phyloP scores from a whole-genome alignment of 1,140 invertebrate genomes.

The Schmidtea mediterranea region DNA sequence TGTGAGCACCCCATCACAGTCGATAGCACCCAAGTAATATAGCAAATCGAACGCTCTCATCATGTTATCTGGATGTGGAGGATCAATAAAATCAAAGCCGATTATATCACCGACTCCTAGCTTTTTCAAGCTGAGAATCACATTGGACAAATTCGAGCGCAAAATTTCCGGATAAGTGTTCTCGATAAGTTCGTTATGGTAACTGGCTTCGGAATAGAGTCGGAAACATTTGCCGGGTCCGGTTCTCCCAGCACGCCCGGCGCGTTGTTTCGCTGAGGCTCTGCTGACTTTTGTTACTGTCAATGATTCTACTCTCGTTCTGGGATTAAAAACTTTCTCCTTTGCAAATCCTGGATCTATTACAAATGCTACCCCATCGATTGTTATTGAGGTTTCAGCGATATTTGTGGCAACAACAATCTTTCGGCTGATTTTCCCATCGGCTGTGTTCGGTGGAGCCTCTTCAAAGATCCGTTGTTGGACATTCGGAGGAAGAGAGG shows the following conservation, averaged over 20 bases:
- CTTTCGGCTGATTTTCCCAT: slow-evolving; percentile 70
- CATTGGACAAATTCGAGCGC: slow-evolving; percentile 79
- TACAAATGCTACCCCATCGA: slow-evolving; percentile 96
- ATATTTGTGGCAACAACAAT: slow-evolving; percentile 96
- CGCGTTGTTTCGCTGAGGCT: slow-evolving; percentile 85
- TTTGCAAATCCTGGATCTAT: slow-evolving; percentile 98
- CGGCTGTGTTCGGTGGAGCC: slow-evolving; percentile 77
- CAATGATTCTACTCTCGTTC: slow-evolving; percentile 94
- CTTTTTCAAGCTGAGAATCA: slow-evolving; percentile 74
- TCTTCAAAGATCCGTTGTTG: slow-evolving; percentile 96
- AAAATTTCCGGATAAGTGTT: slow-evolving; percentile 96
- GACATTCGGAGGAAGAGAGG: slow-evolving; percentile 93
- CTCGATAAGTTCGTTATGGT: slow-evolving; percentile 87
- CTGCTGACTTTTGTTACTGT: slow-evolving; percentile 86
- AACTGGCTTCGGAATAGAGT: slow-evolving; percentile 90
- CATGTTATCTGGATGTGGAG: slow-evolving; percentile 74
- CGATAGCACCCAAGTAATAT: slow-evolving; percentile 78
- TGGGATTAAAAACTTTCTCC: slow-evolving; percentile 96
- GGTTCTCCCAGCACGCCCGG: slow-evolving; percentile 75
- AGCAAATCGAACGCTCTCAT: slow-evolving; percentile 87
- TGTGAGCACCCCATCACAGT: slow-evolving; percentile 80
- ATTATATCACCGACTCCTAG: slow-evolving; percentile 97
- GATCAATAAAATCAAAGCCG: slow-evolving; percentile 98
- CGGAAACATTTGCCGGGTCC: slow-evolving; percentile 90
- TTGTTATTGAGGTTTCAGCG: slow-evolving; percentile 90